A percentile compares a stretch with the other conserved stretches of the same genome.
phyloP scores from a whole-genome alignment of 53 echinoderm and acorn worm genomes.

The Holothuria scabra region DNA sequence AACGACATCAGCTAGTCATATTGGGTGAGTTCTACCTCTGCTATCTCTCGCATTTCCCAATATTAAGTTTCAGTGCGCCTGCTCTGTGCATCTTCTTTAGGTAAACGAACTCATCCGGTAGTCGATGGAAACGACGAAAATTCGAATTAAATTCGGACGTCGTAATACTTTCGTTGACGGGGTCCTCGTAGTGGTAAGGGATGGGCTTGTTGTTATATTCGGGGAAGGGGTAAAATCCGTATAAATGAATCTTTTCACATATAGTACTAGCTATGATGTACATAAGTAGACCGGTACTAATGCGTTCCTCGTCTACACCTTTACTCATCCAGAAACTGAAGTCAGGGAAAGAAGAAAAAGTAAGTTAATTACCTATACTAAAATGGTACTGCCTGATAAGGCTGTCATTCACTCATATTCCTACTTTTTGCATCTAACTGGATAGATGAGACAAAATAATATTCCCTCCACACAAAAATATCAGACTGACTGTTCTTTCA shows the following conservation, averaged over 20 bases:
- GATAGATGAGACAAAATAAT: no score
- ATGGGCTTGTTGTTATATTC: constrained; percentile 73
- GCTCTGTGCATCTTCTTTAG: constrained; percentile 86
- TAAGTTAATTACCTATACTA: no score
- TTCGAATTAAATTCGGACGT: constrained; percentile 70
- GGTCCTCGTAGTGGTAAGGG: constrained; percentile 95
- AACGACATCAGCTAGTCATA: no score
- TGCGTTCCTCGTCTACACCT: constrained; percentile 85
- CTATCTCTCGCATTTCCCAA: constrained; percentile 78
- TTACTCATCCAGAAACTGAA: constrained; percentile 90
- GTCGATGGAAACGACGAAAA: constrained; percentile 72
- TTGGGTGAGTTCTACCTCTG: no score
- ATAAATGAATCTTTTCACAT: constrained; percentile 91
- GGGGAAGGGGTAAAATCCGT: constrained; percentile 94
- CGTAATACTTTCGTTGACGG: constrained; percentile 55
- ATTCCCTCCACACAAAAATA: no score
- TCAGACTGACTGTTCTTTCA: no score
- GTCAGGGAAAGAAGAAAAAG: background rate
- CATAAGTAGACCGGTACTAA: constrained; percentile 97
- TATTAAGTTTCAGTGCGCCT: constrained; percentile 80
- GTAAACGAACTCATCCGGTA: constrained; percentile 93
- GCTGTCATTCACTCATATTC: no score
- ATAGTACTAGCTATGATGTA: constrained; percentile 89
- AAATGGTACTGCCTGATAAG: no score
- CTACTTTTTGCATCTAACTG: no score